Evolutionary conservation across 2,797 vertebrate species (phyloP).

Genomic region (Neosilurus mollespiculum): DNA sequence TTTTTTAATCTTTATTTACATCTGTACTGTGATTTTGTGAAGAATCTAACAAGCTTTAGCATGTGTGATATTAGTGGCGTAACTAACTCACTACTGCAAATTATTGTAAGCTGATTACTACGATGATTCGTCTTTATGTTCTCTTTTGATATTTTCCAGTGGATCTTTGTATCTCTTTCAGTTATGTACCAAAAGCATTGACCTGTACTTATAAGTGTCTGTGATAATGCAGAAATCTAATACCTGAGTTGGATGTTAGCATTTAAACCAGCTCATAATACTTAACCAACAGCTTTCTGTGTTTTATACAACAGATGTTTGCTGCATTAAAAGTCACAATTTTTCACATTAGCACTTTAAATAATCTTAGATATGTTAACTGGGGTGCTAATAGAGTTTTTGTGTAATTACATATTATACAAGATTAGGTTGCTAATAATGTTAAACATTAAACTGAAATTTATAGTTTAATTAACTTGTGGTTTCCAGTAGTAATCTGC

Average conservation of each 20-base stretch:
- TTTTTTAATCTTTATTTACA: background rate
- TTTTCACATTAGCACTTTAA: background rate
- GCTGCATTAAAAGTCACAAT: background rate
- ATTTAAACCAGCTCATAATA: conserved; percentile 3
- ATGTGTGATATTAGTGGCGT: background rate
- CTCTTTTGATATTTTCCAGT: too few species aligned
- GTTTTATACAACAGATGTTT: background rate
- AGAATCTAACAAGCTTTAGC: background rate
- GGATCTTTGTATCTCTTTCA: background rate
- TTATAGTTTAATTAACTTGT: background rate
- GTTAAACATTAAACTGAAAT: background rate
- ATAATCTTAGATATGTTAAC: background rate
- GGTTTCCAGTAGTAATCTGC: background rate
- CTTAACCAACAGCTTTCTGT: background rate
- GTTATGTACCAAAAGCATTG: background rate
- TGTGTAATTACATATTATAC: background rate
- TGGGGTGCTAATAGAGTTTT: background rate
- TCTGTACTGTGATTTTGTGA: background rate
- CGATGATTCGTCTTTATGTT: background rate
- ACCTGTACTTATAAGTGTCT: background rate
- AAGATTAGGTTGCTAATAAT: background rate
- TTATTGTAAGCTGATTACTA: background rate
- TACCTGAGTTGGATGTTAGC: background rate
- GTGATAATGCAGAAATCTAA: background rate
- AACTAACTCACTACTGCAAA: background rate